Base-by-base conservation (phyloP, 2,888 invertebrate species). In the Pollenia griseotomentosa region DNA sequence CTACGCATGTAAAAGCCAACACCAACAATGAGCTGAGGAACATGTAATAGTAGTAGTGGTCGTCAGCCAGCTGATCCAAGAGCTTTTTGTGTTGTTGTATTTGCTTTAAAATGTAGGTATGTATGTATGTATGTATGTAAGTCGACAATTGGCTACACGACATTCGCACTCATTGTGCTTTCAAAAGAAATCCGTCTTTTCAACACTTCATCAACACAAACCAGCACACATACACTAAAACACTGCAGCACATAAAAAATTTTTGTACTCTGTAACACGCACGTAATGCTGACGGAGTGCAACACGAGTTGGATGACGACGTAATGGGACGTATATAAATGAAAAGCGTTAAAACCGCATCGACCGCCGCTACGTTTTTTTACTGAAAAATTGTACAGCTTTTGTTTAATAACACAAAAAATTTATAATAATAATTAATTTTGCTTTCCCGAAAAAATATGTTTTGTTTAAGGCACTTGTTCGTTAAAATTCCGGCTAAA, bases 121-220 rank as follows among this genome's bases (percentile, higher is more conserved):
- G 16, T n/a, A 55, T 19, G 44, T 51, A 46, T 61, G 40, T 61
- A 40, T 61, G 80, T 75, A 73, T 81, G 73, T 68, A 77, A 73
- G 78, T 79, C 85, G 83, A 83, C 83, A 83, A 87, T 87, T 87
- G 87, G 81, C 84, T 86, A 83, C 88, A 84, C 84, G 88, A 88
- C 86, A 87, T 82, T 88, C 70, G 80, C 84, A 87, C 87, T 87
- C 87, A 81, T 84, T 78, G 84, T 84, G 77, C 74, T 84, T 77
- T 82, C 78, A 78, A 84, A 87, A 87, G 81, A 84, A 84, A 87
- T 87, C 87, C 87, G 70, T 87, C 84, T 87, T 87, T 87, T 87
- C 87, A 87, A 87, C 87, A 87, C 87, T 70, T 87, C 84, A 87
- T 84, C 81, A 78, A 73, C 82, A 84, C 84, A 79, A 57, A 74